Evolutionary conservation across 2,888 invertebrate genomes (phyloP), one percentile per base, ranked within the genome.

Genomic region (Hipparchia semele): DNA sequence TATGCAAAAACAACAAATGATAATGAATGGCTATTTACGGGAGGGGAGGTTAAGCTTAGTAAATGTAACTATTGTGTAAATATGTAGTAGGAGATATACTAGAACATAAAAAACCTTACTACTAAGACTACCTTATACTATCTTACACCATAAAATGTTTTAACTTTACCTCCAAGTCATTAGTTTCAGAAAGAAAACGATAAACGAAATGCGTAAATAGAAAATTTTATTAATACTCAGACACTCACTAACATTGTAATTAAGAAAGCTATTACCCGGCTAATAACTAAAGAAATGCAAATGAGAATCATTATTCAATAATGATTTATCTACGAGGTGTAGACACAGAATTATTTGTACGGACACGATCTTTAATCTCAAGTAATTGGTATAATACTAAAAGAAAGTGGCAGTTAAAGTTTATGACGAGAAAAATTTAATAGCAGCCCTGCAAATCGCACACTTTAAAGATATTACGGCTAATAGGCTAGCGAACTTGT

Each of bases 301-400:
- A 67, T 56, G 54, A 67, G 45, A 9, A 54, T 7, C 66, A 67
- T 54, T 54, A 54, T 10, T 56, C 45, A 7, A n/a, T 45, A 65
- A 45, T 67, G 66, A 67, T 67, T 67, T 67, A 67, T 67, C 9
- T 45, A 54, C 45, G n/a, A 56, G 56, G 54, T 67, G 54, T 45
- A n/a, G 51, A 64, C 56, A 67, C 45, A 67, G 54, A 56, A 54
- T 67, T 54, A 54, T 45, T 67, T 54, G 54, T 56, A 39, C n/a
- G 39, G 45, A 56, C 54, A 56, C 45, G 66, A 66, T 66, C 54
- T 67, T 67, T 56, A 67, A 67, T 45, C 54, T 39, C 73, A 46
- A 72, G 73, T 78, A 80, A 80, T 80, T 77, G 77, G 76, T 77
- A 77, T 77, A 76, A 77, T 76, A 78, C 77, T 75, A 70, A 73